phyloP scores from a whole-genome alignment of 2,797 vertebrate species.

The Sebastolobus alascanus region DNA sequence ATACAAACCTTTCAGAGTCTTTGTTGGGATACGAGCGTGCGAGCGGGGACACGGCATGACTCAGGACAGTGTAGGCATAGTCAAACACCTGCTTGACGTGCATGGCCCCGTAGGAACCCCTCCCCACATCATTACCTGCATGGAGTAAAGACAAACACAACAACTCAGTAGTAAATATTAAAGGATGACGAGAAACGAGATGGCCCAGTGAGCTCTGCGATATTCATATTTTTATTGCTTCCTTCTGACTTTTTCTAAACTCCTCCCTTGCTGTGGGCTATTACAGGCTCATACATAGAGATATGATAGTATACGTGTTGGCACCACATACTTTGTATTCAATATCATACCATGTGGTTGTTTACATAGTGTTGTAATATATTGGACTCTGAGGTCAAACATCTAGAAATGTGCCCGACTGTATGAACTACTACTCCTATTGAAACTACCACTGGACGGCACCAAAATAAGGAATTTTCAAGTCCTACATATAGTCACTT shows the following conservation, averaged over 20 bases:
- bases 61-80: constrained; percentile 97
- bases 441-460: constrained; percentile 12
- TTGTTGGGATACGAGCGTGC: constrained; percentile 96
- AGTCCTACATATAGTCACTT: neutral
- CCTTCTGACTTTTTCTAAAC: neutral
- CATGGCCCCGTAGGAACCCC: constrained; percentile 98
- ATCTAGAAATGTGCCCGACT: neutral
- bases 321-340: neutral
- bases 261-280: neutral
- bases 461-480: neutral
- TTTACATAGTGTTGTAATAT: neutral
- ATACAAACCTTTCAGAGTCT: constrained; percentile 92
- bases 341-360: neutral
- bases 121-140: constrained; percentile 95
- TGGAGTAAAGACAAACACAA: neutral
- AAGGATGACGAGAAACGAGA: neutral
- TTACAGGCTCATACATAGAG: neutral
- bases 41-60: constrained; percentile 94
- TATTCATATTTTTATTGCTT: neutral
- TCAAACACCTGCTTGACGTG: constrained; percentile 98
- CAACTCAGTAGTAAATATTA: neutral
- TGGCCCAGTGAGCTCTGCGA: neutral
- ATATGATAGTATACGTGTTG: neutral
- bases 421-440: neutral
- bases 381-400: neutral